These are phyloP conservation scores for Blera fallax DNA, from an alignment of 2,888 invertebrate species.

Conservation along the genomic window DNA sequence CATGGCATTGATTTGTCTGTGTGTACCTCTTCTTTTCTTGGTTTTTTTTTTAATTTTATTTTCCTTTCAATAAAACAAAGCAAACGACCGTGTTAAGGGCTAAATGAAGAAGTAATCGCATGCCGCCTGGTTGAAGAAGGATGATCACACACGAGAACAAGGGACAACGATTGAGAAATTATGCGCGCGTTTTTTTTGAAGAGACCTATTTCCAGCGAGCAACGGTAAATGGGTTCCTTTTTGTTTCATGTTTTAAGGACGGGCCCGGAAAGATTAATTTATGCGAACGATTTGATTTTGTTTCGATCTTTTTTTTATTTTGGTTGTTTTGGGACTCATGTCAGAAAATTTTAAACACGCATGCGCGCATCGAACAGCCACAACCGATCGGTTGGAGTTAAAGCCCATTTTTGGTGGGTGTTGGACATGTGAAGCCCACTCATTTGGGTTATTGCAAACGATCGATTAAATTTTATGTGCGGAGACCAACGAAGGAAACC, in stretches of 20 bases:
- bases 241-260: slow-evolving; percentile 40
- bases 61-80: slow-evolving; percentile 16
- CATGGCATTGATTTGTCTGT: slow-evolving; percentile 46
- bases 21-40: slow-evolving; percentile 1
- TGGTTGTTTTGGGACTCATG: slow-evolving; percentile 35
- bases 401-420: slow-evolving; percentile 53
- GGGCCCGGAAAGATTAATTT: slow-evolving; percentile 43
- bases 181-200: slow-evolving; percentile 33
- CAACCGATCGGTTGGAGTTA: background rate
- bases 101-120: slow-evolving; percentile 59
- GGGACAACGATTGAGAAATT: slow-evolving; percentile 46
- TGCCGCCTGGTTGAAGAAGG: slow-evolving; percentile 7
- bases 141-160: slow-evolving; percentile 34
- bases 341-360: slow-evolving; percentile 41
- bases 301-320: slow-evolving; percentile 7
- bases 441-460: slow-evolving; percentile 58
- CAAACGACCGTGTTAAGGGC: slow-evolving; percentile 60
- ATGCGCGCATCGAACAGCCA: background rate
- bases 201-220: slow-evolving; percentile 43
- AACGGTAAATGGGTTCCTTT: slow-evolving; percentile 63
- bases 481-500: background rate
- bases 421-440: slow-evolving; percentile 56
- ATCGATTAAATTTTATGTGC: slow-evolving; percentile 57
- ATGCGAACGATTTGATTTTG: slow-evolving; percentile 38
- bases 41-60: background rate